These are phyloP conservation scores for Pholis gunnellus DNA, from an alignment of 2,113 vertebrate species.

Conservation along the genomic window DNA sequence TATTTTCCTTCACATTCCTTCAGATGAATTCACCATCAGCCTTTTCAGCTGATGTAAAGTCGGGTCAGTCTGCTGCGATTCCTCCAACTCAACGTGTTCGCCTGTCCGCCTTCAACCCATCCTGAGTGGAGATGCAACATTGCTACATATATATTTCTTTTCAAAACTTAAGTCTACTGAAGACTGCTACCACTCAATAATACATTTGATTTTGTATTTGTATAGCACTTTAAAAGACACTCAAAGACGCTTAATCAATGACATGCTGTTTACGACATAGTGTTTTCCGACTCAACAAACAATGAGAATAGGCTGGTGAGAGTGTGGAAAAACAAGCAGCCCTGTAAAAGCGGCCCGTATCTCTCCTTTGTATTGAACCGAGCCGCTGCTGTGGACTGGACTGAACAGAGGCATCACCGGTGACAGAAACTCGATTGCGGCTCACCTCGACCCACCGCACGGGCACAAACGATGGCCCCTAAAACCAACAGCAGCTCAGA, in stretches of 20 bases:
- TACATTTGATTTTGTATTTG: too few species aligned
- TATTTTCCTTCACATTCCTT: conserved; percentile 22
- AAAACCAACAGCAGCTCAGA: conserved; percentile 44
- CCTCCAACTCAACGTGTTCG: not conserved
- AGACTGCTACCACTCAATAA: conserved; percentile 4
- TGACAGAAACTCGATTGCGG: conserved; percentile 47
- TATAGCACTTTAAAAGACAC: too few species aligned
- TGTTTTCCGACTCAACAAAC: conserved; percentile 1
- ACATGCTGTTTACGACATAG: not conserved
- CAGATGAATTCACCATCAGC: conserved; percentile 10
- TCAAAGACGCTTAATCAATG: too few species aligned
- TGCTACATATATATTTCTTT: not conserved
- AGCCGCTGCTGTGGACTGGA: conserved; percentile 36
- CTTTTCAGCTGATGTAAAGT: not conserved
- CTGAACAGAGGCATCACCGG: conserved; percentile 8
- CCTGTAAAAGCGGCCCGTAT: not conserved
- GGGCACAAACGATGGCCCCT: conserved; percentile 11
- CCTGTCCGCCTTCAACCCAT: not conserved
- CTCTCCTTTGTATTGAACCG: not conserved
- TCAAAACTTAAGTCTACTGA: not conserved
- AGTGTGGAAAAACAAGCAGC: not conserved
- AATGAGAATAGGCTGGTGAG: conserved; percentile 1
- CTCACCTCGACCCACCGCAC: conserved; percentile 42
- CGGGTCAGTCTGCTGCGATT: not conserved
- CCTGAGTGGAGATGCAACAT: conserved; percentile 1